Base-by-base conservation (phyloP, 2,888 invertebrate genomes). In the Hydriomena furcata region DNA sequence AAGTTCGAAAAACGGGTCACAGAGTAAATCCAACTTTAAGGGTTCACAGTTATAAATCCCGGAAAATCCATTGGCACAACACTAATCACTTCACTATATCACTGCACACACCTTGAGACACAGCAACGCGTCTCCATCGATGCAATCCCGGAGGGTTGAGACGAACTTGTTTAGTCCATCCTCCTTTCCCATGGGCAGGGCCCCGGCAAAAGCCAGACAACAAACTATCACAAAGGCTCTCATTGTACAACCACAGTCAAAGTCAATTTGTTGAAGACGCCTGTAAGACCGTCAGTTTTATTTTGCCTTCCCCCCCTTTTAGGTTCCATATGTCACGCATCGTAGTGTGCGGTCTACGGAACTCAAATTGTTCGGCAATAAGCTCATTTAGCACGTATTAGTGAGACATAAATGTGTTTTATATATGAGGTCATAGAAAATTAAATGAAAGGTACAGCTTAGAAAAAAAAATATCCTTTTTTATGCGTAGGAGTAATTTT, bases 31-130 rank as follows among this genome's bases (percentile, higher is more conserved):
- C 28, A 20, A 37, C 17, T 23, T 7, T n/a, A 0, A 4, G 12
- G 20, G 12, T 30, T 27, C 52, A 42, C 45, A 20, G 13, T 12
- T 40, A 10, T 10, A 28, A 25, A 27, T 41, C 47, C 40, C 25
- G 38, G 13, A 45, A 62, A 60, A 60, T 65, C 64, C 54, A 57
- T 34, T 55, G 60, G 61, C 61, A 63, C 61, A 47, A 50, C 67
- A 74, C 71, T 52, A n/a, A 40, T 51, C 68, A 68, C 60, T 58
- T 55, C 66, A 71, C 74, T 63, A 82, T 83, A 72, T 61, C 84
- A 87, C 83, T 78, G 63, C 79, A 83, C 86, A 91, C 92, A 95
- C 95, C 93, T 95, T 95, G 59, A 95, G 81, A 74, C 95, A 95
- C 79, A 94, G 85, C 67, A 93, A 88, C 71, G 95, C 91, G 65